Base-by-base conservation (phyloP, 2,888 invertebrate genomes). In the Penaeus monodon region DNA sequence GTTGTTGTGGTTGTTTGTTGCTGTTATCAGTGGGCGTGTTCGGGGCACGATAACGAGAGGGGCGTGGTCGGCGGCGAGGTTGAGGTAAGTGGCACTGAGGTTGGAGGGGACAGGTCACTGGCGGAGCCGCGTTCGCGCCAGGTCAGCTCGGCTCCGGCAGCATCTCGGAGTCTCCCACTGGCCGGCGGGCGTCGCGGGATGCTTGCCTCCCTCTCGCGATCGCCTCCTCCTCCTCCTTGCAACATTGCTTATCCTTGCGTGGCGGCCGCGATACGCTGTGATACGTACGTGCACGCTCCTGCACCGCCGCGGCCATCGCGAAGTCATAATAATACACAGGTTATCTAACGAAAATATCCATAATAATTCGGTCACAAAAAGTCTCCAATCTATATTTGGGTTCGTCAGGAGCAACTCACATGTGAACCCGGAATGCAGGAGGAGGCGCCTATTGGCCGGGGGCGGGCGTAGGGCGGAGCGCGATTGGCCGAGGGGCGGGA, bases 311-410 rank as follows among this genome's bases (percentile, higher is more conserved):
- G 79, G 33, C 38, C 83, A 33, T 85, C 66, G 86, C 74, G 68
- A 68, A 64, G 38, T 78, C 73, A 74, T 87, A 73, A 87, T 88
- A 81, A 83, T 79, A 66, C 84, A 84, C 81, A 80, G 80, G 49
- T 84, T 81, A 84, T 84, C 74, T 66, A 80, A 80, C 74, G 76
- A 88, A 88, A 80, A 88, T 84, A 88, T 88, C 83, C 84, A 76
- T 88, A 88, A 88, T 88, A 88, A 88, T 88, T 84, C 77, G 65
- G 76, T 68, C 78, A 74, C 85, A 88, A 88, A 88, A 82, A 86
- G 79, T 84, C 64, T 84, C 84, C 64, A 65, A 80, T 83, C 87
- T 87, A 87, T 87, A 87, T 88, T 88, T 88, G 88, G 88, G 83
- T 79, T 80, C 73, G 80, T 88, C 88, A 76, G 77, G 74, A 81